A percentile compares a stretch with the other conserved stretches of the same genome.
phyloP scores from a whole-genome alignment of 1,140 invertebrate species.

The Dinothrombium tinctorium region DNA sequence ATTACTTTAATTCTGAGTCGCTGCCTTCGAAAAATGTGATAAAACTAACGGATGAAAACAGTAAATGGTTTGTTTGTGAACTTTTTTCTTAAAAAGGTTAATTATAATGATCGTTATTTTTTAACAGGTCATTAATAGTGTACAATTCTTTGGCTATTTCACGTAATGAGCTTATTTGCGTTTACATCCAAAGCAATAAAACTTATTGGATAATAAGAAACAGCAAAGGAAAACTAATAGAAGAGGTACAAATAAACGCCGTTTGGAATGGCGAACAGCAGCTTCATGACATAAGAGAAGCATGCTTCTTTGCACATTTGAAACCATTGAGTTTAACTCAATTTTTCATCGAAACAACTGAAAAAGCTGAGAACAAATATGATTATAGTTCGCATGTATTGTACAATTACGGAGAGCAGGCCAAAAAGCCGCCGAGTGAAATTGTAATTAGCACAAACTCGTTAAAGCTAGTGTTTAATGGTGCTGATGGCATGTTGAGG shows the following conservation, averaged over 20 bases:
- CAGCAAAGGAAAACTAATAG: neutral
- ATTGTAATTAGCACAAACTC: neutral
- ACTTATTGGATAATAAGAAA: slow-evolving; percentile 6
- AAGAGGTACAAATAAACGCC: slow-evolving; percentile 6
- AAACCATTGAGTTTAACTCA: slow-evolving; percentile 1
- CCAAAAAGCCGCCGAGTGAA: neutral
- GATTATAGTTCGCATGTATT: neutral
- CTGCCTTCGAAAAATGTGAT: slow-evolving; percentile 1
- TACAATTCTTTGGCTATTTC: slow-evolving; percentile 6
- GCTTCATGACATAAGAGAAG: slow-evolving; percentile 2
- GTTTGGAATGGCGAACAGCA: neutral
- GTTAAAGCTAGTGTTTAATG: slow-evolving; percentile 9
- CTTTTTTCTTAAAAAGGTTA: neutral
- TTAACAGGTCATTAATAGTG: slow-evolving; percentile 6
- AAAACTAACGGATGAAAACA: neutral
- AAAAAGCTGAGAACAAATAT: neutral
- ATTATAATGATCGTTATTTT: neutral
- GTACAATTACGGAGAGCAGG: neutral
- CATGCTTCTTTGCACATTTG: slow-evolving; percentile 3
- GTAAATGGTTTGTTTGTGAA: neutral
- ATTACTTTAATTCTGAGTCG: slow-evolving; percentile 1
- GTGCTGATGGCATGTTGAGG: slow-evolving; percentile 11
- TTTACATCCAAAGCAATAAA: neutral
- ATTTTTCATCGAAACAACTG: neutral
- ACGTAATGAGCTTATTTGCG: slow-evolving; percentile 6